Conservation (phyloP, 1,140 invertebrate genomes). For the Cephus cinctus region DNA sequence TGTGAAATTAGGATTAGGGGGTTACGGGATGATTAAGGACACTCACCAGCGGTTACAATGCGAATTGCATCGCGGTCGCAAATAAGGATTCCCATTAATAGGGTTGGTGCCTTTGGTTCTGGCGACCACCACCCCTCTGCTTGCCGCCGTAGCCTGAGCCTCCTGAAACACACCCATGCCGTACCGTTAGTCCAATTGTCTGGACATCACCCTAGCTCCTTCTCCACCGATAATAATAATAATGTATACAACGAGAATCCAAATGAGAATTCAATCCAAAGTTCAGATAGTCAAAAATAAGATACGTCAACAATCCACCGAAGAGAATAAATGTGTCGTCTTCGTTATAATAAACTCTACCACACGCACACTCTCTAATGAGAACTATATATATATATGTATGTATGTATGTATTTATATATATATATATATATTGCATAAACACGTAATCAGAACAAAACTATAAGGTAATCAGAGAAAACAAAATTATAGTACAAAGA, state of each 20-base stretch:
- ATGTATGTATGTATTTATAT: conserved; percentile 5
- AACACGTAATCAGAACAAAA: conserved; percentile 10
- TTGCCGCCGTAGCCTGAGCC: conserved; percentile 62
- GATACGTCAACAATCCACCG: conserved; percentile 1
- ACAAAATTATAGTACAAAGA: conserved; percentile 17
- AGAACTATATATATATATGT: not conserved
- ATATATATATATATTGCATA: conserved; percentile 21
- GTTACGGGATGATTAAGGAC: conserved; percentile 35
- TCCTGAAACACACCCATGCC: conserved; percentile 56
- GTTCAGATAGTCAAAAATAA: conserved; percentile 6
- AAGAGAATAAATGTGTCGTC: too few species aligned
- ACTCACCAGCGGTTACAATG: conserved; percentile 56
- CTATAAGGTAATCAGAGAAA: conserved; percentile 14
- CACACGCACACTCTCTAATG: conserved; percentile 28
- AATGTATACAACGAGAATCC: conserved; percentile 29
- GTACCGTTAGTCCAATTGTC: conserved; percentile 63
- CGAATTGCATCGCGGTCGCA: conserved; percentile 49
- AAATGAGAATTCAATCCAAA: too few species aligned
- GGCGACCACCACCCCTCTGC: conserved; percentile 64
- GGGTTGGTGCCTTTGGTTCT: conserved; percentile 76
- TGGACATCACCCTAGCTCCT: conserved; percentile 57
- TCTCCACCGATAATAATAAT: conserved; percentile 33
- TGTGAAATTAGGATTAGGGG: too few species aligned
- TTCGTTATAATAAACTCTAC: conserved; percentile 31
- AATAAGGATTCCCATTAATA: conserved; percentile 62